Percentiles rank a stretch among this genome's conserved stretches.
Conservation (phyloP, 2,888 invertebrate genomes). For the Eupelmus urozonus region DNA sequence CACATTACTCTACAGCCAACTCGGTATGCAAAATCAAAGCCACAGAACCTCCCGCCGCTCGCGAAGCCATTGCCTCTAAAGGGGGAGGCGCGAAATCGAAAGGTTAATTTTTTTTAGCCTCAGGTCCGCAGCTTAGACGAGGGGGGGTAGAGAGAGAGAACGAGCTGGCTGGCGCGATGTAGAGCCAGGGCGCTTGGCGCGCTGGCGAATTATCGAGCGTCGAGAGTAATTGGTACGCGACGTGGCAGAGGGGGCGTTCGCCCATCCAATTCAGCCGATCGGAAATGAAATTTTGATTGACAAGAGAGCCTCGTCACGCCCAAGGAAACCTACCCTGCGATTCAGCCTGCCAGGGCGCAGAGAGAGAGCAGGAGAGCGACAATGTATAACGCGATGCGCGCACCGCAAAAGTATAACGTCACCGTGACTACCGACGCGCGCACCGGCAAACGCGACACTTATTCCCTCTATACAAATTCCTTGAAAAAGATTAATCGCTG, state of each 20-base stretch:
- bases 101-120: too few species aligned
- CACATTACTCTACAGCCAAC: too few species aligned
- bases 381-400: too few species aligned
- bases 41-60: too few species aligned
- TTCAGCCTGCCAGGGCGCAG: slow-evolving; percentile 62
- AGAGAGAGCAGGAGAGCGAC: too few species aligned
- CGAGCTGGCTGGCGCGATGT: too few species aligned
- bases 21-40: too few species aligned
- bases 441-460: background rate
- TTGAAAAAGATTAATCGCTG: background rate
- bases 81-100: too few species aligned
- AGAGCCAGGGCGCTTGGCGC: background rate
- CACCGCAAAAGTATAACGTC: background rate
- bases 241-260: slow-evolving; percentile 6
- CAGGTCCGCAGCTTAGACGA: too few species aligned
- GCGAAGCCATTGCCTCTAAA: too few species aligned
- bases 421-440: background rate
- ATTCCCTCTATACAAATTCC: too few species aligned
- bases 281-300: slow-evolving; percentile 75
- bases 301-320: slow-evolving; percentile 70
- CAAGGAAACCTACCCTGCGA: slow-evolving; percentile 73
- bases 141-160: too few species aligned
- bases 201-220: slow-evolving; percentile 25
- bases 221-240: slow-evolving; percentile 39
- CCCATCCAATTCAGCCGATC: slow-evolving; percentile 68